A percentile compares a stretch with the other conserved stretches of the same genome.
phyloP scores from a whole-genome alignment of 2,797 vertebrate genomes.

The Takifugu ocellatus region DNA sequence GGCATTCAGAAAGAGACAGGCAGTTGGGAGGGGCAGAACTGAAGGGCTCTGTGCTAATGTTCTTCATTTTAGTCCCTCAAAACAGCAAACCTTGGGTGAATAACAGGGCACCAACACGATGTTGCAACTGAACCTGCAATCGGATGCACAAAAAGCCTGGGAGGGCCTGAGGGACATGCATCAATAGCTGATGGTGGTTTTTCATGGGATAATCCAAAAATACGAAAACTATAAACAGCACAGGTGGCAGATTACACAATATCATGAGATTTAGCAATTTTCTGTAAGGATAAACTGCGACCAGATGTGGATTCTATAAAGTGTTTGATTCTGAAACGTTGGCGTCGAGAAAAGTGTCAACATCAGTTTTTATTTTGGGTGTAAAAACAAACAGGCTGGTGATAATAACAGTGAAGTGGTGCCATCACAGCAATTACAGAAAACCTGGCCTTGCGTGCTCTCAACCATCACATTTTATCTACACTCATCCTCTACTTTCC shows the following conservation, averaged over 20 bases:
- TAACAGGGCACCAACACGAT: too few species aligned
- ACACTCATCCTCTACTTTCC: slow-evolving; percentile 9
- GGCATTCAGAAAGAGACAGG: slow-evolving; percentile 36
- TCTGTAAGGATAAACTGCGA: not conserved
- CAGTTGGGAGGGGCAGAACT: not conserved
- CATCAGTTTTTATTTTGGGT: slow-evolving; percentile 1
- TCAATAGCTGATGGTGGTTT: not conserved
- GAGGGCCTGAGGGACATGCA: too few species aligned
- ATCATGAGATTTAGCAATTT: not conserved
- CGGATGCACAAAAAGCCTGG: too few species aligned
- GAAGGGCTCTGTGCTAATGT: not conserved
- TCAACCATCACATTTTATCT: not conserved
- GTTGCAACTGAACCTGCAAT: too few species aligned
- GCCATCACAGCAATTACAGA: too few species aligned
- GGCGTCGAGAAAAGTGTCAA: slow-evolving; percentile 49
- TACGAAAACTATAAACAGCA: not conserved
- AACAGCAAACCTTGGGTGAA: not conserved
- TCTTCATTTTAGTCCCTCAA: too few species aligned
- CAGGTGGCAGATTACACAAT: not conserved
- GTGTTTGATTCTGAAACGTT: slow-evolving; percentile 48
- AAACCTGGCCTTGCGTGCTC: not conserved
- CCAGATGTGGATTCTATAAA: slow-evolving; percentile 1
- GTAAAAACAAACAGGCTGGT: slow-evolving; percentile 7
- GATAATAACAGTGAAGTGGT: slow-evolving; percentile 3
- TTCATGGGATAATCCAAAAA: slow-evolving; percentile 1